Base-by-base conservation (phyloP, 64 coral and sea anemone genomes). In the Orbicella faveolata region DNA sequence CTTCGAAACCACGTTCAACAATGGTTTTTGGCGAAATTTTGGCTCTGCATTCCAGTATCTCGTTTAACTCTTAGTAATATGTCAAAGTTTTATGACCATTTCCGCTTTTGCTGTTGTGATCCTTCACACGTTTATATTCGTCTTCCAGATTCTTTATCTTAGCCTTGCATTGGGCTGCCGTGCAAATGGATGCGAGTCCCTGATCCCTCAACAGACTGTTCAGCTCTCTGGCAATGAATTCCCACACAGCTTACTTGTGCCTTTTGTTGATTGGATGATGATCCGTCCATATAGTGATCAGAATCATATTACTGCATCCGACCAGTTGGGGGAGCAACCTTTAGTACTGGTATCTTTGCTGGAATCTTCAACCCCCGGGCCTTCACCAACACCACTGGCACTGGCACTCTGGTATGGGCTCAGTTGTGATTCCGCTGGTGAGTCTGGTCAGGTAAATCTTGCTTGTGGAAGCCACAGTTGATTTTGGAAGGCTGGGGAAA, bases 101-200 rank as follows among this genome's bases (percentile, higher is more conserved):
- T 11, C 90, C 90, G 18, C 68, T 83, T 70, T n/a, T 76, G 15
- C 15, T 20, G 37, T 92, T 92, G 59, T 76, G 79, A 20, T 92
- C 79, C 23, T 81, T 52, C 17, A 91, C 74, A 25, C 74, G n/a
- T 39, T 91, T 91, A 33, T 91, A 84, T 16, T 91, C 81, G 75
- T 86, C 90, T 83, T 66, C 80, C 7, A 92, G 23, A 15, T 92
- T 85, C 79, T 92, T 85, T 1, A 92, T 92, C 11, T 78, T 85
- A 14, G 55, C 1, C 61, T 92, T 92, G 35, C 81, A 92, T 36
- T 92, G 90, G 54, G 57, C 9, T 21, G 52, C 80, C 13, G 81
- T 92, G 61, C 61, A 81, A 6, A 92, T 19, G 64, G 70, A 34
- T 21, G 62, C 61, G 6, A 89, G 39, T 0, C 73, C 87, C 75